Evolutionary conservation across 2,113 vertebrate genomes (phyloP).

Genomic region (Polypterus senegalus): DNA sequence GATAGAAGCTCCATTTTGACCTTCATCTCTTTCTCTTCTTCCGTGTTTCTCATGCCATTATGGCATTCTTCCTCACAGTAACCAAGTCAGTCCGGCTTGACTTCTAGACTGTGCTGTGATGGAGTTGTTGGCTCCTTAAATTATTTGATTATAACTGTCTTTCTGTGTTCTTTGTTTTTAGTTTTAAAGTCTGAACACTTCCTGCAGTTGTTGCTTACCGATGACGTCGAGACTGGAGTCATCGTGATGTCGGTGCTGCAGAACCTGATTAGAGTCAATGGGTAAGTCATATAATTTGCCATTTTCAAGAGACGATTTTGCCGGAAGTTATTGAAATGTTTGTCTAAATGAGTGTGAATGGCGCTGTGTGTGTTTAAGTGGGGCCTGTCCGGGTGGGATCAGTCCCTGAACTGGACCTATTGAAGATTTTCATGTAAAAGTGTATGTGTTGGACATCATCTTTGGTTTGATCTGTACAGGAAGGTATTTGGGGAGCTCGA

Average conservation of each 20-base stretch:
- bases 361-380: rapidly evolving
- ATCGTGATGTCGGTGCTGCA: constrained; percentile 62
- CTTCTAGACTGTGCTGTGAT: background rate
- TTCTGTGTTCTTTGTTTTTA: constrained; percentile 29
- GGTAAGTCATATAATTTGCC: constrained; percentile 38
- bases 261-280: constrained; percentile 54
- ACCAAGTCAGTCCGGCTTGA: background rate
- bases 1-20: background rate
- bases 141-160: background rate
- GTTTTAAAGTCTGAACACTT: constrained; percentile 73
- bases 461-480: constrained; percentile 38
- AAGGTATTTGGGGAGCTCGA: constrained; percentile 47
- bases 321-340: background rate
- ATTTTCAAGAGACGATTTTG: constrained; percentile 14
- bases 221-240: constrained; percentile 56
- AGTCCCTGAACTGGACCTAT: no score
- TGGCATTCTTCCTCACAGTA: background rate
- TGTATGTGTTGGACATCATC: no score
- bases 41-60: background rate
- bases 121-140: background rate
- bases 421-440: no score
- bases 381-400: background rate
- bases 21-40: background rate
- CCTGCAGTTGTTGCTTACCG: constrained; percentile 65
- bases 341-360: background rate